Conservation (phyloP, 2,888 invertebrate species). For the Serripes groenlandicus region DNA sequence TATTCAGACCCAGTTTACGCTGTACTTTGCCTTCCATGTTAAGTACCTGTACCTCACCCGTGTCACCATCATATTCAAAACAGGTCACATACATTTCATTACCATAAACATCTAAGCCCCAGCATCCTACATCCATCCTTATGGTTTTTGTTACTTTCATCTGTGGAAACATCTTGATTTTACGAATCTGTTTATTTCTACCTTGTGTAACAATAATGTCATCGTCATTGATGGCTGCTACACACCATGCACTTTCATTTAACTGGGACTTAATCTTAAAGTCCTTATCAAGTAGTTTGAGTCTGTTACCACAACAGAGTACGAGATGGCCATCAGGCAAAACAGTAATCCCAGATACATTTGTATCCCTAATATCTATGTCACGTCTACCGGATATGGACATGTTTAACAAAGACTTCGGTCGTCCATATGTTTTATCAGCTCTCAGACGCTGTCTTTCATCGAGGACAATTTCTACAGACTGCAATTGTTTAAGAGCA, state of each 20-base stretch:
- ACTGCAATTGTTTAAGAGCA: neutral
- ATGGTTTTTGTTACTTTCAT: neutral
- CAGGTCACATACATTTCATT: neutral
- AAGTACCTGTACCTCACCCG: neutral
- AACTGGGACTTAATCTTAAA: neutral
- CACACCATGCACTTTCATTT: neutral
- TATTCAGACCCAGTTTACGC: neutral
- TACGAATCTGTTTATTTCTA: neutral
- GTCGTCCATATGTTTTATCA: neutral
- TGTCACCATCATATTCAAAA: neutral
- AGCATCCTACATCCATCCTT: neutral
- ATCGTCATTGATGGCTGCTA: neutral
- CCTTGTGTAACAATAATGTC: neutral
- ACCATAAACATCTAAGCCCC: neutral
- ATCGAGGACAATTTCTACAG: neutral
- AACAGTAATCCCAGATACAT: neutral
- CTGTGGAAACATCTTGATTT: neutral
- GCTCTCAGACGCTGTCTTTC: neutral
- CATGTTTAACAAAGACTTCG: neutral
- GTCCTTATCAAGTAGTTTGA: neutral
- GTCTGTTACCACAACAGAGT: neutral
- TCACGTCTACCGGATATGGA: neutral
- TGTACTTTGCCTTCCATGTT: neutral
- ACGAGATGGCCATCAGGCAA: neutral
- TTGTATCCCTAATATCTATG: neutral